These are phyloP conservation scores for Lophius piscatorius DNA, from an alignment of 2,113 vertebrate species.

Conservation along the genomic window DNA sequence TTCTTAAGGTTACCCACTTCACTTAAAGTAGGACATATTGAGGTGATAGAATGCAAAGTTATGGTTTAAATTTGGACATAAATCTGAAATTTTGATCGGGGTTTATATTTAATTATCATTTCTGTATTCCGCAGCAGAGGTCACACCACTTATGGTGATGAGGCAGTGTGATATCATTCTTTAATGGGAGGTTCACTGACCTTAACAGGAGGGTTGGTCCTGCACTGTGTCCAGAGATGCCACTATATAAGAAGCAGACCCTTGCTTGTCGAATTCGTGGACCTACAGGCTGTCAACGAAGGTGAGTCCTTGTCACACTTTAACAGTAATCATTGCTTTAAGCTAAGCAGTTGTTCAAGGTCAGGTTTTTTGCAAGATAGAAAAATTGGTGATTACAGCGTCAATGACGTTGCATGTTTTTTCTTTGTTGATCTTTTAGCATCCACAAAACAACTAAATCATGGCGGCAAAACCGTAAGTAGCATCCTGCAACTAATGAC, in stretches of 20 bases:
- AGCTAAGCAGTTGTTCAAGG: not conserved
- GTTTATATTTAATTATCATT: slow-evolving; percentile 34
- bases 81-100: slow-evolving; percentile 11
- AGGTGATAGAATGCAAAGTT: not conserved
- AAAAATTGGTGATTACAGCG: not conserved
- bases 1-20: not conserved
- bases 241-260: slow-evolving; percentile 71
- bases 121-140: slow-evolving; percentile 36
- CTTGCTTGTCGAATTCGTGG: slow-evolving; percentile 32
- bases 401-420: not conserved
- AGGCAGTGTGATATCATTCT: slow-evolving; percentile 59
- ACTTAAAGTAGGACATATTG: not conserved
- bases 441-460: slow-evolving; percentile 27
- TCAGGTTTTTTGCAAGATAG: not conserved
- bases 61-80: not conserved
- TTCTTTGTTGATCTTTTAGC: slow-evolving; percentile 9
- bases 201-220: slow-evolving; percentile 63
- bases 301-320: slow-evolving; percentile 55
- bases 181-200: slow-evolving; percentile 60
- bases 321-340: not conserved
- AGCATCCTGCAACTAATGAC: not conserved
- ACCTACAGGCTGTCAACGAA: slow-evolving; percentile 57
- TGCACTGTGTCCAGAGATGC: slow-evolving; percentile 46
- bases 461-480: slow-evolving; percentile 46
- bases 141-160: slow-evolving; percentile 60